Base-by-base conservation (phyloP, 2,797 vertebrate genomes). In the Eurystomus glaucurus region DNA sequence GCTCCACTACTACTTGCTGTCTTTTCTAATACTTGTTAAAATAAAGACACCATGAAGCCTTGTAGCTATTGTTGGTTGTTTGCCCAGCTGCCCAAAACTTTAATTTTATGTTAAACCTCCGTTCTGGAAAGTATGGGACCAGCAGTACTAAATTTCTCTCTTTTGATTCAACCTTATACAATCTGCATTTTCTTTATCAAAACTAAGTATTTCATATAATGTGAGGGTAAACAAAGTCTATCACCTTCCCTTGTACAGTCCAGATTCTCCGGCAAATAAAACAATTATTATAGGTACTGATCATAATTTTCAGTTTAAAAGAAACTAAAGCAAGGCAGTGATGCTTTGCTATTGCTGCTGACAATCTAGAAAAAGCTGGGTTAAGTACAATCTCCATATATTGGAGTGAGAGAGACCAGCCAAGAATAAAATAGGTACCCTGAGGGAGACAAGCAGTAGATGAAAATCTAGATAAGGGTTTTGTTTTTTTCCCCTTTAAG, bases 391-490 rank as follows among this genome's bases (percentile, higher is more conserved):
- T 57, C 10, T 70, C 23, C 2, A 2, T 70, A 33, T 54, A 68
- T 13, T 33, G 33, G 29, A 88, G 43, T 26, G 41, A 75, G 52
- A 77, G 20, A 69, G 51, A 75, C 45, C 41, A 96, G n/a, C 46
- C 43, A 88, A 66, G 50, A 39, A 72, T 89, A 68, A 79, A 69
- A 33, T 3, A 76, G 6, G 66, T 82, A 62, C 58, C 52, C 75
- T 41, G 28, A 84, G 50, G 85, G 55, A 75, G 23, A 57, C 45
- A 6, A 84, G 16, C 29, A 50, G 15, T 78, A 87, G 52, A 72
- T 93, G 92, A 90, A 95, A 83, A 88, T 37, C 65, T 77, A 91
- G 71, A 85, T 86, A 76, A 91, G 90, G 43, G 4, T 37, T 37
- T 37, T 10, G 37, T 10, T 37, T 37, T 37, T 37, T 37, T 37